Evolutionary conservation across 2,888 invertebrate genomes (phyloP), one percentile per base, ranked within the genome.

Genomic region (Trachelus troglodyta): DNA sequence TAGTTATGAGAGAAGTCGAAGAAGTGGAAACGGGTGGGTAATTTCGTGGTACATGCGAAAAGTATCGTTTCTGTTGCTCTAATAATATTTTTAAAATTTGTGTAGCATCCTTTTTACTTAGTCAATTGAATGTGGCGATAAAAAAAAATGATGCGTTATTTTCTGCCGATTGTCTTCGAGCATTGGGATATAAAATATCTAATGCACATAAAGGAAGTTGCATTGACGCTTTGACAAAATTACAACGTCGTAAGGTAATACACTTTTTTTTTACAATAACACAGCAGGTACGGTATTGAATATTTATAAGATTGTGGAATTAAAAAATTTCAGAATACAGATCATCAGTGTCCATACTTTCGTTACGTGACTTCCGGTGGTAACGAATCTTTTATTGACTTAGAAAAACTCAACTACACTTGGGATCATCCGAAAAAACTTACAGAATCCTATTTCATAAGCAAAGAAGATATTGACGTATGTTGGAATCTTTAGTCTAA

Each of bases 1-100:
- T 92, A 81, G 93, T 93, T 9, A 91, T 92, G 77, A 84, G 87
- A 15, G 94, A 94, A 89, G 92, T 93, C 12, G 83, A 90, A 73
- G 92, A 92, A 86, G 93, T 93, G 2, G 93, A 93, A 84, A 91
- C 82, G 73, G 88, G 90, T 83, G 93, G 93, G 86, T 88, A 92
- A 40, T 71, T 40, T 73, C 23, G 23, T 76, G 4, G 6, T 34
- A 69, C 30, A 6, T 75, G 30, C 11, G 11, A 69, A 34, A 56
- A 56, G 23, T 23, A 56, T 56, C 9, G n/a, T 75, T 56, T 30
- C 23, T 9, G 15, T 12, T 40, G 33, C 11, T 74, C 11, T 74
- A 9, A 30, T 23, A 15, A 37, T 30, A 74, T 37, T 34, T 6
- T 1, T 11, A 31, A 3, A n/a, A 74, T 75, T 76, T 76, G 84